A percentile compares a stretch with the other conserved stretches of the same genome.
Evolutionary conservation across 2,888 invertebrate species (phyloP).

Genomic region (Tenthredo mesomela): DNA sequence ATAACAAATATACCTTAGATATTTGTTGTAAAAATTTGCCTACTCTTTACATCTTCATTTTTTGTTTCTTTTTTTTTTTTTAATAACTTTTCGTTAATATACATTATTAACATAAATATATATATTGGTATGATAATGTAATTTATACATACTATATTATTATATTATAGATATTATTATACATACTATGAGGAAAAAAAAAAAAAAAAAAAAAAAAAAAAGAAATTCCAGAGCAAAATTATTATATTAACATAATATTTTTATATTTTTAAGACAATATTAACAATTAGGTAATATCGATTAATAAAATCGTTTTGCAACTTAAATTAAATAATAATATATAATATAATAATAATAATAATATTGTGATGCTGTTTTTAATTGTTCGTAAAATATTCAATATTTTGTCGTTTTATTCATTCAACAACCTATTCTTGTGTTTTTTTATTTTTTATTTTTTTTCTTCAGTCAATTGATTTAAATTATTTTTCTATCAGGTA

Average conservation of each 20-base stretch:
- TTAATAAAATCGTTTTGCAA: not conserved
- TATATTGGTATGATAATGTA: not conserved
- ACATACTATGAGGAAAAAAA: not conserved
- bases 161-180: constrained; percentile 10
- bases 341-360: not conserved
- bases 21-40: constrained; percentile 7
- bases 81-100: constrained; percentile 5
- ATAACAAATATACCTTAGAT: not conserved
- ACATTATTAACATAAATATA: not conserved
- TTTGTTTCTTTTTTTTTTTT: not conserved
- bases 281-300: not conserved
- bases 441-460: constrained; percentile 27
- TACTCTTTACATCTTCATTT: not conserved
- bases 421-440: not conserved
- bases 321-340: not conserved
- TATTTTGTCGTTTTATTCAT: constrained; percentile 22
- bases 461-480: constrained; percentile 54
- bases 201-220: not conserved
- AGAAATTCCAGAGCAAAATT: not conserved
- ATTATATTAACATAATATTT: not conserved
- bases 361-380: constrained; percentile 31
- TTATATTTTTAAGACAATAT: not conserved
- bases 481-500: not conserved
- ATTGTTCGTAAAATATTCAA: not conserved
- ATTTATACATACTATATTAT: not conserved